A percentile compares a stretch with the other conserved stretches of the same genome.
Evolutionary conservation across 2,888 invertebrate genomes (phyloP).

Genomic region (Eremobia ochroleuca): DNA sequence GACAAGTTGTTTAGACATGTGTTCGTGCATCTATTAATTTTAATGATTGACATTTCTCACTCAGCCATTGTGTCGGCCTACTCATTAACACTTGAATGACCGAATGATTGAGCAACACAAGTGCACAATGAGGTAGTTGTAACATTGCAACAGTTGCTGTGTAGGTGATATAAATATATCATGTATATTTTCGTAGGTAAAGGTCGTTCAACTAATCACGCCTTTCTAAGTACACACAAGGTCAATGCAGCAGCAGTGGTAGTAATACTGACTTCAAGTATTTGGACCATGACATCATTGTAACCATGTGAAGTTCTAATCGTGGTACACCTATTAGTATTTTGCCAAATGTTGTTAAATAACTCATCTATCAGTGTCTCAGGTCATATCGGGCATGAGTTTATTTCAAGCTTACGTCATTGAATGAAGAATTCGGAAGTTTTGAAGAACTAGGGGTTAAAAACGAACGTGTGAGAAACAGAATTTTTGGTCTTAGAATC

Average conservation of each 20-base stretch:
- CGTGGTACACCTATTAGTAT: slow-evolving; percentile 39
- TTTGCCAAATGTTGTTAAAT: slow-evolving; percentile 47
- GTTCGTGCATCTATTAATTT: slow-evolving; percentile 62
- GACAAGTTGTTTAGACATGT: slow-evolving; percentile 64
- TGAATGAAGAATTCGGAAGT: slow-evolving; percentile 34
- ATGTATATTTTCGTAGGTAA: slow-evolving; percentile 71
- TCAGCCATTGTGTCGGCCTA: slow-evolving; percentile 68
- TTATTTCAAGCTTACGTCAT: slow-evolving; percentile 38
- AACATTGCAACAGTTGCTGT: slow-evolving; percentile 65
- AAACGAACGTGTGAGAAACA: slow-evolving; percentile 10
- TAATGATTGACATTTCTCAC: slow-evolving; percentile 70
- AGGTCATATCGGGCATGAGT: background rate
- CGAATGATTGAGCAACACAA: slow-evolving; percentile 60
- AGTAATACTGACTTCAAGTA: slow-evolving; percentile 66
- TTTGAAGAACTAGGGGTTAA: slow-evolving; percentile 22
- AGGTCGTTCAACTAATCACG: slow-evolving; percentile 76
- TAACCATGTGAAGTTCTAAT: slow-evolving; percentile 34
- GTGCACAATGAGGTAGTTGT: slow-evolving; percentile 59
- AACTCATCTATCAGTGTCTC: slow-evolving; percentile 47
- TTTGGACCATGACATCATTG: slow-evolving; percentile 72
- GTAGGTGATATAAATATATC: slow-evolving; percentile 78
- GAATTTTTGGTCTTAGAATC: slow-evolving; percentile 32
- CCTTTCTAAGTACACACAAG: slow-evolving; percentile 81
- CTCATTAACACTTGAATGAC: slow-evolving; percentile 75
- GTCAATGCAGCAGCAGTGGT: slow-evolving; percentile 74